Conservation (phyloP, 2,797 vertebrate genomes). For the Taeniopygia guttata region DNA sequence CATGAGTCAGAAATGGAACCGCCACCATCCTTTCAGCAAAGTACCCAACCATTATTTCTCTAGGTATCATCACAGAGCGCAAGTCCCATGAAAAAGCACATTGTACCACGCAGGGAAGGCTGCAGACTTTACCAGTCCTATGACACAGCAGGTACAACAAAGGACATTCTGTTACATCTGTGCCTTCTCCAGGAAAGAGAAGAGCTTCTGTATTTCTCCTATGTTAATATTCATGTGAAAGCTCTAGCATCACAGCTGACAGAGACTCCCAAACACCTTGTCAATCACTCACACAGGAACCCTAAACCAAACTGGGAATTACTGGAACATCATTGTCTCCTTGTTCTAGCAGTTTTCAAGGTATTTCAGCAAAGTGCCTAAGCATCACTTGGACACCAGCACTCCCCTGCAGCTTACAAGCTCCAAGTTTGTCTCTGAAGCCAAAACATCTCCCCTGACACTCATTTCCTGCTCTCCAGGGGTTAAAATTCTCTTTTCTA, state of each 20-base stretch:
- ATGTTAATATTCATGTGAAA: neutral
- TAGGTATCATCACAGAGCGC: neutral
- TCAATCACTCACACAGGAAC: neutral
- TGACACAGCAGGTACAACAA: neutral
- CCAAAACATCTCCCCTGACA: fast-evolving
- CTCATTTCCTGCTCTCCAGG: neutral
- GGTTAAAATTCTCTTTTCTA: neutral
- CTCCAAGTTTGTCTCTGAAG: neutral
- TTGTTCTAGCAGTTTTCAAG: neutral
- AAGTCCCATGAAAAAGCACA: neutral
- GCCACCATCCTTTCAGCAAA: neutral
- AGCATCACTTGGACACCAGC: neutral
- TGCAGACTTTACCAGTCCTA: neutral
- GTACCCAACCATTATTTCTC: neutral
- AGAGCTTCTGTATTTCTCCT: neutral
- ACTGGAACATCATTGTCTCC: neutral
- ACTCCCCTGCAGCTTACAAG: fast-evolving
- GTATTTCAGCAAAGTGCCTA: neutral
- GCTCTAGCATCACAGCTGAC: neutral
- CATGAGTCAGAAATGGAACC: neutral
- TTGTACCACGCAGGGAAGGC: neutral
- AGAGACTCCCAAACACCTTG: neutral
- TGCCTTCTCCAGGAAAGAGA: neutral
- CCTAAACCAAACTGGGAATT: neutral
- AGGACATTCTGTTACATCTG: neutral